phyloP scores from a whole-genome alignment of 2,797 vertebrate species.

The Acrossocheilus fasciatus region DNA sequence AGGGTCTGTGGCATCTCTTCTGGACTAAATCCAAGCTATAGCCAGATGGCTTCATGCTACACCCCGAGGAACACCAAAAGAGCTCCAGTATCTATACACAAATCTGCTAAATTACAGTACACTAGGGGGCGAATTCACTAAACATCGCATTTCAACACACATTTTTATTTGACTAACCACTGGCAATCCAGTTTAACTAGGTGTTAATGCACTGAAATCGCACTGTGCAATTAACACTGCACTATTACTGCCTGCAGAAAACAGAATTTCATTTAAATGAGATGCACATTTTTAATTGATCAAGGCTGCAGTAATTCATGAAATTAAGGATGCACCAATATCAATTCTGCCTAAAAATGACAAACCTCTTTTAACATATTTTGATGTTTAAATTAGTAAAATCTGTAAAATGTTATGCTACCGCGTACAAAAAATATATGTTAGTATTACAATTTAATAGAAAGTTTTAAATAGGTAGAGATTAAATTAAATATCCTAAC shows the following conservation, averaged over 20 bases:
- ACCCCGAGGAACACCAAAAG: conserved; percentile 77
- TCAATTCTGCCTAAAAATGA: not conserved
- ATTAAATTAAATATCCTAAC: not conserved
- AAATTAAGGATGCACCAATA: not conserved
- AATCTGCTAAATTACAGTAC: conserved; percentile 59
- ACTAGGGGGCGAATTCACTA: conserved; percentile 38
- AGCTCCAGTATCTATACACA: conserved; percentile 66
- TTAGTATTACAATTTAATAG: too few species aligned
- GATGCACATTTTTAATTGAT: not conserved
- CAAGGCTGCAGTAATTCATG: not conserved
- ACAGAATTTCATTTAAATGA: not conserved
- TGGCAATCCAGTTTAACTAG: not conserved
- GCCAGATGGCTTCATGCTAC: conserved; percentile 81
- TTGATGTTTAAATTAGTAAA: not conserved
- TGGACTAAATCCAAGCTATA: conserved; percentile 77
- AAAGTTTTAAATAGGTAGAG: not conserved
- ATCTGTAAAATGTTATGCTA: not conserved
- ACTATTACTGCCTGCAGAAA: not conserved
- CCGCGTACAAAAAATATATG: not conserved
- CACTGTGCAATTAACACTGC: not conserved
- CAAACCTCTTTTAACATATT: not conserved
- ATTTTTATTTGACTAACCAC: conserved; percentile 11
- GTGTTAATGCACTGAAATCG: conserved; percentile 11
- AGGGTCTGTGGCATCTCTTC: conserved; percentile 67
- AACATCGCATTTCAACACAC: conserved; percentile 23